These are phyloP conservation scores for Drosophila repletoides DNA, from an alignment of 1,140 invertebrate genomes.

Conservation along the genomic window DNA sequence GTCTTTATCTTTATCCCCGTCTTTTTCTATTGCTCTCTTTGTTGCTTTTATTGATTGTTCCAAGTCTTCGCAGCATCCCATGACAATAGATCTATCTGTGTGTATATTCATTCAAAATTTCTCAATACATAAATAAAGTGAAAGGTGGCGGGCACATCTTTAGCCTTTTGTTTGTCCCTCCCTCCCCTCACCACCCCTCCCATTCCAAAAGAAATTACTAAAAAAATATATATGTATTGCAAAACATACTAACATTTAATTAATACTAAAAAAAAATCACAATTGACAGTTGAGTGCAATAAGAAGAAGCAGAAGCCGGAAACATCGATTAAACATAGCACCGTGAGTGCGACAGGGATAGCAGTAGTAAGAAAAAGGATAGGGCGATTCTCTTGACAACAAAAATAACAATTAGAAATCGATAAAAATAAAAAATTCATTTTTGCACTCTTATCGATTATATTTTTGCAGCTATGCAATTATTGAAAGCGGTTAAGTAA, in stretches of 20 bases:
- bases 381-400: conserved; percentile 11
- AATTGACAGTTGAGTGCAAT: neutral
- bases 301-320: neutral
- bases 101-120: conserved; percentile 55
- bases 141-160: conserved; percentile 69
- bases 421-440: conserved; percentile 18
- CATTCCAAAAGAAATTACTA: conserved; percentile 19
- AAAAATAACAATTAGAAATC: conserved; percentile 21
- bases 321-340: conserved; percentile 13
- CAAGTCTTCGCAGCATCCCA: conserved; percentile 40
- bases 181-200: too few species aligned
- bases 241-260: conserved; percentile 23
- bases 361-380: neutral
- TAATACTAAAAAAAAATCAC: neutral
- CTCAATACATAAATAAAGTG: conserved; percentile 57
- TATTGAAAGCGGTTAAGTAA: neutral
- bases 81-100: conserved; percentile 49
- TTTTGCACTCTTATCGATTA: neutral
- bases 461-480: conserved; percentile 14
- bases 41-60: conserved; percentile 41
- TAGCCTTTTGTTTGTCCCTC: conserved; percentile 20
- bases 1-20: conserved; percentile 4
- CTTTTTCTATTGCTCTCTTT: conserved; percentile 4
- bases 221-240: conserved; percentile 28
- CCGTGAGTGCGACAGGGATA: conserved; percentile 10